phyloP scores from a whole-genome alignment of 2,797 vertebrate species.

The Erithacus rubecula region DNA sequence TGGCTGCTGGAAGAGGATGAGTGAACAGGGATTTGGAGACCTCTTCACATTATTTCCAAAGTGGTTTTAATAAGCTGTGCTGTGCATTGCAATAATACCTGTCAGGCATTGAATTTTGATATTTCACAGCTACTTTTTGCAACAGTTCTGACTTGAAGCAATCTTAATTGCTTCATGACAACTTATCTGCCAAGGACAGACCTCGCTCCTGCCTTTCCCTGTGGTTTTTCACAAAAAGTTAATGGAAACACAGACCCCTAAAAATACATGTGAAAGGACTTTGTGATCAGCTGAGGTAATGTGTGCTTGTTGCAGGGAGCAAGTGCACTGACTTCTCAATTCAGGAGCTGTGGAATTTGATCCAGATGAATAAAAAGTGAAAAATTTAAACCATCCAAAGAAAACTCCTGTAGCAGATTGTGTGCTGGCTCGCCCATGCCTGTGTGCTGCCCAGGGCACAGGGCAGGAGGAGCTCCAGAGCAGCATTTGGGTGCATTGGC shows the following conservation, averaged over 20 bases:
- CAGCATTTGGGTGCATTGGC: background rate
- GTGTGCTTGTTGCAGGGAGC: background rate
- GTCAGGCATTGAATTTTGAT: background rate
- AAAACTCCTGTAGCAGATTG: background rate
- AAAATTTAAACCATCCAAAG: background rate
- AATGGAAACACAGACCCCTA: background rate
- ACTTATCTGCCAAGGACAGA: background rate
- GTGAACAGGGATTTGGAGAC: background rate
- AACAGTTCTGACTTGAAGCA: background rate
- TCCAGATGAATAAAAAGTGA: background rate
- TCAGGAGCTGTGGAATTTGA: background rate
- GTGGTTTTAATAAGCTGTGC: background rate
- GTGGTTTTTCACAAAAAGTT: background rate
- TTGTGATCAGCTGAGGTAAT: background rate
- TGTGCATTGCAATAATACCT: background rate
- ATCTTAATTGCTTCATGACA: background rate
- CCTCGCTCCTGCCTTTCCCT: background rate
- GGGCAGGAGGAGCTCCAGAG: background rate
- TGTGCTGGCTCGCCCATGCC: background rate
- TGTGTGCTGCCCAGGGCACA: background rate
- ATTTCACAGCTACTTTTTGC: constrained; percentile 3
- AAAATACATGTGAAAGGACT: background rate
- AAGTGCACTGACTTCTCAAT: background rate
- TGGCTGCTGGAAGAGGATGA: background rate
- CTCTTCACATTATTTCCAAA: background rate